Conservation (phyloP, 2,797 vertebrate species). For the Cyprinella venusta region DNA sequence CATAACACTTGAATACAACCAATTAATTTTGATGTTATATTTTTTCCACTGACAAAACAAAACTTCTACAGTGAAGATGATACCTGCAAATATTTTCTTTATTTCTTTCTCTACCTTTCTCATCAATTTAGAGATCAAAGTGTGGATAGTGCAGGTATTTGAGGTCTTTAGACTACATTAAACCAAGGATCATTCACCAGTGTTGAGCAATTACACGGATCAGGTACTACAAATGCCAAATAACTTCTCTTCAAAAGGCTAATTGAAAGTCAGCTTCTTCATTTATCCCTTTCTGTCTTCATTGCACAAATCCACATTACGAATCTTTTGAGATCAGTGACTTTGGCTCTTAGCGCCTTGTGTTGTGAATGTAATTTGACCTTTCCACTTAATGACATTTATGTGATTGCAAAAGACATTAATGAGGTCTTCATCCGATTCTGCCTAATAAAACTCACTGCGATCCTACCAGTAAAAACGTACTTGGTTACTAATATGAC, state of each 20-base stretch:
- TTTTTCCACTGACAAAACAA: neutral
- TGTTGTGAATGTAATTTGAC: neutral
- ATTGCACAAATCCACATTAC: conserved; percentile 27
- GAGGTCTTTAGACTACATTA: conserved; percentile 29
- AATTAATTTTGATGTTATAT: neutral
- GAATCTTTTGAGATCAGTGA: neutral
- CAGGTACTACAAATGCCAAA: conserved; percentile 31
- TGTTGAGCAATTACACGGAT: conserved; percentile 43
- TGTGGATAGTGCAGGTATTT: conserved; percentile 1
- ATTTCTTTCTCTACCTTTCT: conserved; percentile 3
- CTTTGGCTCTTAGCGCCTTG: conserved; percentile 4
- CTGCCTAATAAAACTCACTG: neutral
- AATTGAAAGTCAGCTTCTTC: conserved; percentile 38
- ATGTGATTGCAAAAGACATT: neutral
- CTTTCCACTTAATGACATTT: neutral
- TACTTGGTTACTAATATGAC: no score
- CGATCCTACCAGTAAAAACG: neutral
- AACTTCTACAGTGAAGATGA: neutral
- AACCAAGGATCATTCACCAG: conserved; percentile 49
- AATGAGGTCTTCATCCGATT: neutral
- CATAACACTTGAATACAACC: neutral
- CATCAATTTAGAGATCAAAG: conserved; percentile 1
- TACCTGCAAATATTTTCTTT: neutral
- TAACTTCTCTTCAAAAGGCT: conserved; percentile 34
- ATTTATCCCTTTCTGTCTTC: conserved; percentile 9